phyloP scores from a whole-genome alignment of 1,140 invertebrate genomes.

The Drosophila pallidifrons region DNA sequence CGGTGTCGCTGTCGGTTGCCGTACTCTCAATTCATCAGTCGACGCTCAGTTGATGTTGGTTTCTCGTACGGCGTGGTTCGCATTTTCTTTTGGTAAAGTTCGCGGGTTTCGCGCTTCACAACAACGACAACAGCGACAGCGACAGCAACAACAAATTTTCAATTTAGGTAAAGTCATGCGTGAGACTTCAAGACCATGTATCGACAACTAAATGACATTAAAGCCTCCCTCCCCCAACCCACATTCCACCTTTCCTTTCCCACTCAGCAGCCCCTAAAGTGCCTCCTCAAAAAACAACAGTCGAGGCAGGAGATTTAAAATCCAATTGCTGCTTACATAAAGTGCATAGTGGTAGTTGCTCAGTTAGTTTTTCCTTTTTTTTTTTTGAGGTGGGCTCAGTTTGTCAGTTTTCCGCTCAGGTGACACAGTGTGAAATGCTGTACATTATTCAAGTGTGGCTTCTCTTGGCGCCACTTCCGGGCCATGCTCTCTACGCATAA shows the following conservation, averaged over 20 bases:
- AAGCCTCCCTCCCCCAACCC: no score
- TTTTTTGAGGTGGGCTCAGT: neutral
- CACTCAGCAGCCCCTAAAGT: conserved; percentile 15
- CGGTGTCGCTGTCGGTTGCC: conserved; percentile 18
- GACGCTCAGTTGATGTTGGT: conserved; percentile 73
- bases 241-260: no score
- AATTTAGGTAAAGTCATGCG: conserved; percentile 40
- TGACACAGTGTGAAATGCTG: conserved; percentile 9
- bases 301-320: conserved; percentile 1
- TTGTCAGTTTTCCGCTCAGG: conserved; percentile 2
- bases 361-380: neutral
- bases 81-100: conserved; percentile 32
- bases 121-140: conserved; percentile 6
- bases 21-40: conserved; percentile 17
- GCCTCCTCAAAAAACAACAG: neutral
- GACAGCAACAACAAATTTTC: conserved; percentile 8
- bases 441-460: conserved; percentile 12
- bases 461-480: conserved; percentile 39
- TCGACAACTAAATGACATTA: conserved; percentile 17
- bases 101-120: conserved; percentile 25
- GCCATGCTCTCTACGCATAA: conserved; percentile 1
- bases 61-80: conserved; percentile 69
- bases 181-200: conserved; percentile 5
- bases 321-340: conserved; percentile 25
- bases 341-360: conserved; percentile 7